Evolutionary conservation across 2,797 vertebrate genomes (phyloP).

Genomic region (Cebuella pygmaea): DNA sequence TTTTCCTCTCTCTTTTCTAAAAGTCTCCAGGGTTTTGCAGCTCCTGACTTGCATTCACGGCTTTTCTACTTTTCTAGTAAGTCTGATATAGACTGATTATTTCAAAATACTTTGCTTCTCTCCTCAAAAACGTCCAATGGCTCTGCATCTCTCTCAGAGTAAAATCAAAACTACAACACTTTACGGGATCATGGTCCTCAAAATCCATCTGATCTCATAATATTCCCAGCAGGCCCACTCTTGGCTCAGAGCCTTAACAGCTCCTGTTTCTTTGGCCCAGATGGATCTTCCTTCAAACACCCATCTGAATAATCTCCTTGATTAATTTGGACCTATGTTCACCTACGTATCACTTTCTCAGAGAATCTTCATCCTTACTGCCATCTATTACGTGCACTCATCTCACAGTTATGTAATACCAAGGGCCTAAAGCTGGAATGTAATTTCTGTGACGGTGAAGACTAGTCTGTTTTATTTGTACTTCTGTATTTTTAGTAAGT

Average conservation of each 20-base stretch:
- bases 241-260: background rate
- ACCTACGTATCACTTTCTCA: background rate
- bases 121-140: background rate
- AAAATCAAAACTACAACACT: background rate
- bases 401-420: too few relatives aligned
- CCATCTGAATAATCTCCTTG: background rate
- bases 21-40: background rate
- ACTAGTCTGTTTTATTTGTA: background rate
- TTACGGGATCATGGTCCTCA: too few relatives aligned
- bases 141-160: too few relatives aligned
- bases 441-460: background rate
- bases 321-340: background rate
- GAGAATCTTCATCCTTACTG: background rate
- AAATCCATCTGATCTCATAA: background rate
- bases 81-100: background rate
- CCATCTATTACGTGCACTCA: background rate
- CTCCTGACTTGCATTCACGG: background rate
- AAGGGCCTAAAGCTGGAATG: background rate
- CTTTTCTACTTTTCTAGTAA: background rate
- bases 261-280: background rate
- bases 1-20: background rate
- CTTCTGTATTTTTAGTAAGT: background rate
- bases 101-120: background rate
- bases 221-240: background rate
- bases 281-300: background rate